Evolutionary conservation across 2,888 invertebrate genomes (phyloP), one percentile per base, ranked within the genome.

Genomic region (Thereva unica): DNA sequence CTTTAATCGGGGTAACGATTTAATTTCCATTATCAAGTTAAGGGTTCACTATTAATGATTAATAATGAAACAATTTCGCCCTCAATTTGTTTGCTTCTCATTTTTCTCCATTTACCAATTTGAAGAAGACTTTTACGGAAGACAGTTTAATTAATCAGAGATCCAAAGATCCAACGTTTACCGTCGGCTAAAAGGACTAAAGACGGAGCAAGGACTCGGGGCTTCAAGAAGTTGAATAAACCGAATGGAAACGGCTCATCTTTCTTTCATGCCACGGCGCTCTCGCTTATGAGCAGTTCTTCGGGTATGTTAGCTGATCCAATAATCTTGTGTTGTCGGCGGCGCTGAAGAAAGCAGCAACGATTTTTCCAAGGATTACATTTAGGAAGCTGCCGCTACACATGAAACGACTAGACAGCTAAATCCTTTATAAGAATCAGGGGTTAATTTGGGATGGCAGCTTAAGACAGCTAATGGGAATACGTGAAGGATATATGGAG

Each of bases 61-160:
- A 67, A 67, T 67, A 67, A 67, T 67, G 64, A 56, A 64, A 57
- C 57, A 64, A 67, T 56, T 67, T 67, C 52, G 45, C 64, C 64
- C 67, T 40, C 37, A 65, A 59, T 64, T 67, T 64, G 52, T 64
- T 64, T 44, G 45, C 34, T 44, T 23, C 56, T 56, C 34, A 40
- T 53, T 67, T 67, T 37, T 66, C 57, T 54, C 41, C 54, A 41
- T 41, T 53, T 52, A 64, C 44, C 63, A 49, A 41, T 54, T 47
- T 47, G 35, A 54, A 23, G 45, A 38, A 65, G 40, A 41, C 47
- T 61, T 67, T 49, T 47, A 38, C 40, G 49, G 49, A 63, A 61
- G 67, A 67, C 63, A 67, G 63, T 47, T 67, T 67, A 67, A 67
- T 67, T 67, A 67, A 63, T 67, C 67, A 67, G 61, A 34, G 47